These are phyloP conservation scores for Eonycteris spelaea DNA, from an alignment of 2,113 vertebrate genomes.

Conservation along the genomic window DNA sequence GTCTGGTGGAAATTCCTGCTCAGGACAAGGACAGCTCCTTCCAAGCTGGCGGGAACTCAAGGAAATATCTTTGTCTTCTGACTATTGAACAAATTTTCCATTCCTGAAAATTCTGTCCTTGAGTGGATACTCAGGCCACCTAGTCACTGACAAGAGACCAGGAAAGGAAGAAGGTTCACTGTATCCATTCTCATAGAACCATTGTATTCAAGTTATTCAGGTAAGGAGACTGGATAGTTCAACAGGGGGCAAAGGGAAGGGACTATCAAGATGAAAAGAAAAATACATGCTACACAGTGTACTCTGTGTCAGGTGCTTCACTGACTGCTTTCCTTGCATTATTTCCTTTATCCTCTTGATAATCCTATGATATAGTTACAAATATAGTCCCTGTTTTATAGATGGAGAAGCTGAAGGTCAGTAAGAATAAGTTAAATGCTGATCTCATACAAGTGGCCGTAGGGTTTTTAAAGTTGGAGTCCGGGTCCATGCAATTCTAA, in stretches of 20 bases:
- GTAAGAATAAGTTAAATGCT: neutral
- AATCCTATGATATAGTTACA: neutral
- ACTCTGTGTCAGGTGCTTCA: neutral
- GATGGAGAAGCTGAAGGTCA: neutral
- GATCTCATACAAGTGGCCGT: neutral
- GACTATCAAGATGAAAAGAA: neutral
- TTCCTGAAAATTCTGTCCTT: neutral
- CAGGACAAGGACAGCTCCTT: neutral
- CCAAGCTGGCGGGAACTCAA: rapidly evolving
- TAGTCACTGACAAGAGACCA: neutral
- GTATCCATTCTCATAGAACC: neutral
- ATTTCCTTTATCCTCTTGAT: neutral
- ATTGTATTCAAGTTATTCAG: neutral
- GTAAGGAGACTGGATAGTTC: neutral
- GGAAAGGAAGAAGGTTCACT: neutral
- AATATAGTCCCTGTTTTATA: neutral
- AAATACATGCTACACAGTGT: rapidly evolving
- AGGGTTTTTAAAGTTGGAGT: neutral
- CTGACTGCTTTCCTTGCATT: neutral
- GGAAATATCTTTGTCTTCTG: neutral
- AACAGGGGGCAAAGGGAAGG: neutral
- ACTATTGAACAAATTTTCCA: neutral
- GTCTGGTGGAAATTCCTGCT: neutral
- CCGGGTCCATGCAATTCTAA: neutral
- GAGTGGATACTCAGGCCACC: neutral